Conservation (phyloP, 2,888 invertebrate genomes). For the Oscheius sp. region DNA sequence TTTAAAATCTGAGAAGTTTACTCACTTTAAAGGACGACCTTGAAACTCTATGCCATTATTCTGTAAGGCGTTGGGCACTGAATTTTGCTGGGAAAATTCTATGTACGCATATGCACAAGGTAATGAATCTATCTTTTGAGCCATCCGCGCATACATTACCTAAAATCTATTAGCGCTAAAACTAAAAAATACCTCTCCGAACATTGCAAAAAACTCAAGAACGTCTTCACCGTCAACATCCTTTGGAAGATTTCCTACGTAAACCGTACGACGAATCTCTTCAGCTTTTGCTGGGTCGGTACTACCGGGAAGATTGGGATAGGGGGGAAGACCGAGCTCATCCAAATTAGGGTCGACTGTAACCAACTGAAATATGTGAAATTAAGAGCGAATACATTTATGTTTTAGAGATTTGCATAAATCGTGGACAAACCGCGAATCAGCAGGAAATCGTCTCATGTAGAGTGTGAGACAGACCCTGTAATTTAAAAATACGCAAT, state of each 20-base stretch:
- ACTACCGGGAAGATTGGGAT: conserved; percentile 88
- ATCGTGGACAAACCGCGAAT: conserved; percentile 5
- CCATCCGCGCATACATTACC: conserved; percentile 91
- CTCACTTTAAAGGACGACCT: conserved; percentile 76
- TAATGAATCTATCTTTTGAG: conserved; percentile 79
- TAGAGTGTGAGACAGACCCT: conserved; percentile 1
- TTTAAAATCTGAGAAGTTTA: background rate
- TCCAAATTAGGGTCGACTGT: conserved; percentile 89
- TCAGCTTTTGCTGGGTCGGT: conserved; percentile 77
- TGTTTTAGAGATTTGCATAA: background rate
- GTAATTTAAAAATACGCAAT: conserved; percentile 23
- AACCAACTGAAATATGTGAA: conserved; percentile 75
- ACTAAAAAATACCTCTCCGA: conserved; percentile 64
- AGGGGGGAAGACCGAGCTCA: conserved; percentile 81
- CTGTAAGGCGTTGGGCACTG: conserved; percentile 83
- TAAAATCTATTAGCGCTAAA: conserved; percentile 71
- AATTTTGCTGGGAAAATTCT: conserved; percentile 91
- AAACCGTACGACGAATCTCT: conserved; percentile 90
- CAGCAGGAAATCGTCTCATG: background rate
- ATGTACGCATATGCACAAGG: conserved; percentile 80
- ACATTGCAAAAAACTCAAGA: conserved; percentile 82
- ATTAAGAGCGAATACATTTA: conserved; percentile 1
- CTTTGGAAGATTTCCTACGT: conserved; percentile 80
- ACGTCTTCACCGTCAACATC: conserved; percentile 80
- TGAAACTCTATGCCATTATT: conserved; percentile 83